phyloP scores from a whole-genome alignment of 2,888 invertebrate species.

The Pollenia griseotomentosa region DNA sequence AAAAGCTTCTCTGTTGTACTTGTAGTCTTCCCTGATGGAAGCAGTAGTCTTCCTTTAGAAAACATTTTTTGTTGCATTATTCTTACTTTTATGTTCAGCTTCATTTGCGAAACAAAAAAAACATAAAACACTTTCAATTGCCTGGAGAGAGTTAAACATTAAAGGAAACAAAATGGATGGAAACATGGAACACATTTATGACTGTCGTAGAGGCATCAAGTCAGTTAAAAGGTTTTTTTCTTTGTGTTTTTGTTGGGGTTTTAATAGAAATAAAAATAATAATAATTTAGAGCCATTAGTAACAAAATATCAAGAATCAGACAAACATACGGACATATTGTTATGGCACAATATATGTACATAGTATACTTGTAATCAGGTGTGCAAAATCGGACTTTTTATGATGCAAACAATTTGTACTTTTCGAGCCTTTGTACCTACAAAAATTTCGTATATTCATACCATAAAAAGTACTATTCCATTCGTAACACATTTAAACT shows the following conservation, averaged over 20 bases:
- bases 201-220: conserved; percentile 34
- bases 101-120: conserved; percentile 61
- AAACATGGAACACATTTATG: conserved; percentile 37
- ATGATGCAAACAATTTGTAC: no score
- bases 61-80: conserved; percentile 8
- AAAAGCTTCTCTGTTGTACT: conserved; percentile 16
- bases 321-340: not conserved
- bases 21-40: not conserved
- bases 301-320: conserved; percentile 16
- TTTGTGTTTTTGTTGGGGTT: not conserved
- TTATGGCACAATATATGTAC: not conserved
- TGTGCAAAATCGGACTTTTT: no score
- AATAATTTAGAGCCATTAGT: conserved; percentile 54
- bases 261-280: conserved; percentile 12
- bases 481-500: not conserved
- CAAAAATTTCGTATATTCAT: no score
- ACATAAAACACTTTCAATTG: conserved; percentile 68
- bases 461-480: no score
- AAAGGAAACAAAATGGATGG: conserved; percentile 15
- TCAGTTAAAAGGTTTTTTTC: conserved; percentile 29
- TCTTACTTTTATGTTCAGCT: conserved; percentile 55
- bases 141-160: conserved; percentile 46
- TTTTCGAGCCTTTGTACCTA: no score
- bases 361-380: no score
- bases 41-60: not conserved